These are phyloP conservation scores for Chelonoidis abingdonii DNA, from an alignment of 2,113 vertebrate genomes.

Conservation along the genomic window DNA sequence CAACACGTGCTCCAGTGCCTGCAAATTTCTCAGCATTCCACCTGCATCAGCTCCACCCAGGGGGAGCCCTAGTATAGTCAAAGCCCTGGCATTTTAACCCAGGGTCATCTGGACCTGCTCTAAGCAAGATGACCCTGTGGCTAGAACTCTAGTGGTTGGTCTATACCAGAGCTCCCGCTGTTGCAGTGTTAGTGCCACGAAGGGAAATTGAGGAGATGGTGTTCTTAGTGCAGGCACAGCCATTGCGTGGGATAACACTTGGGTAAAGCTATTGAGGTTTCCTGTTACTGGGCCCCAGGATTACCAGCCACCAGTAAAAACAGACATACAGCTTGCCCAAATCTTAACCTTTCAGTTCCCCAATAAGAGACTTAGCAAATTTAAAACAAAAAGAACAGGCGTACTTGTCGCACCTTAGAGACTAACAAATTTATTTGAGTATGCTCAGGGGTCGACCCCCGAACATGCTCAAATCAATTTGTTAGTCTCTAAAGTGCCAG, in stretches of 20 bases:
- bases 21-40: background rate
- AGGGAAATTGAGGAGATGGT: background rate
- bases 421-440: no score
- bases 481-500: no score
- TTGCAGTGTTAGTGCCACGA: background rate
- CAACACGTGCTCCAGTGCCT: background rate
- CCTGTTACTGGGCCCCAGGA: background rate
- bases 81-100: background rate
- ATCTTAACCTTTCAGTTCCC: background rate
- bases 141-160: background rate
- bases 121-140: background rate
- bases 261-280: background rate
- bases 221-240: background rate
- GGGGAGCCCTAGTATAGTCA: background rate
- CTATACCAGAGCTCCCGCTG: background rate
- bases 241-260: background rate
- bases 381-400: no score
- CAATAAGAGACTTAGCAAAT: background rate
- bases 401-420: no score
- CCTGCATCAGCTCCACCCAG: background rate
- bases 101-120: background rate
- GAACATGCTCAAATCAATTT: no score
- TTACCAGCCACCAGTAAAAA: background rate
- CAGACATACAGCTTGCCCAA: background rate
- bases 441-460: no score